A percentile compares a stretch with the other conserved stretches of the same genome.
These are phyloP conservation scores for Acrobasis consociella DNA, from an alignment of 2,888 invertebrate species.

Conservation along the genomic window DNA sequence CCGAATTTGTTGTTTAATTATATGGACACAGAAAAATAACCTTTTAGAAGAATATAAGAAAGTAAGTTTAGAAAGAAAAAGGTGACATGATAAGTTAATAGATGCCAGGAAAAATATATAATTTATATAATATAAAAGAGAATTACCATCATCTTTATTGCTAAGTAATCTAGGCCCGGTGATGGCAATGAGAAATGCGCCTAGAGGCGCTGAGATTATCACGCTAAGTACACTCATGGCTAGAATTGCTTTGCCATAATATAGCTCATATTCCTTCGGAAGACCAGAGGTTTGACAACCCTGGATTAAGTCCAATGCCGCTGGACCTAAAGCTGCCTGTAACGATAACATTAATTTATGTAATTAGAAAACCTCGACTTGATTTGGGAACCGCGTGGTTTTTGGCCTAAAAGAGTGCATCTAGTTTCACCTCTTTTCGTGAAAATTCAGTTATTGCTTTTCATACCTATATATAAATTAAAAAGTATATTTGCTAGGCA, in stretches of 20 bases:
- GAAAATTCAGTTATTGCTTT: too few species aligned
- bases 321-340: slow-evolving; percentile 88
- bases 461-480: too few species aligned
- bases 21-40: too few species aligned
- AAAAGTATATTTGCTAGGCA: too few species aligned
- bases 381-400: too few species aligned
- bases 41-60: too few species aligned
- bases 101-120: not conserved
- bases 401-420: too few species aligned
- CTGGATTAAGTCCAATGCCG: slow-evolving; percentile 82
- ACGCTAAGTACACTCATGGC: slow-evolving; percentile 88
- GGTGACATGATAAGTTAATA: too few species aligned
- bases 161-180: slow-evolving; percentile 84
- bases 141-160: slow-evolving; percentile 46
- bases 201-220: slow-evolving; percentile 88
- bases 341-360: slow-evolving; percentile 21
- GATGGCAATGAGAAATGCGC: slow-evolving; percentile 86
- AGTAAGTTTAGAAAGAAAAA: too few species aligned
- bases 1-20: too few species aligned
- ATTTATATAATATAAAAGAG: not conserved
- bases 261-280: slow-evolving; percentile 59
- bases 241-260: slow-evolving; percentile 84
- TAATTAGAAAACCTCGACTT: not conserved
- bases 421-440: too few species aligned
- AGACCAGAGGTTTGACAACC: slow-evolving; percentile 66